A percentile compares a stretch with the other conserved stretches of the same genome.
phyloP scores from a whole-genome alignment of 2,113 vertebrate species.

The Limanda limanda region DNA sequence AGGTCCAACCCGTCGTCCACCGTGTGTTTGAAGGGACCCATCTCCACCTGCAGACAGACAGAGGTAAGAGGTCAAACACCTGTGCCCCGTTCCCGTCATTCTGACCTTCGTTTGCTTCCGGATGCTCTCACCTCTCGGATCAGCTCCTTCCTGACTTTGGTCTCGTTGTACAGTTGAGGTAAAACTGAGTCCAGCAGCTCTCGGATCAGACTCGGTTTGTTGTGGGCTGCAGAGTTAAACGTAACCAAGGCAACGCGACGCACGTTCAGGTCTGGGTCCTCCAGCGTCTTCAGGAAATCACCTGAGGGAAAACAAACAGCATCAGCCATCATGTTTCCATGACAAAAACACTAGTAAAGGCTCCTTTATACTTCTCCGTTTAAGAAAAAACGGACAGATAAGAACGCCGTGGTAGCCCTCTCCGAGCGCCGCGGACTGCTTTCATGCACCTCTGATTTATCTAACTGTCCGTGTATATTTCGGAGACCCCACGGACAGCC shows the following conservation, averaged over 20 bases:
- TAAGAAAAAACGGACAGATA: no score
- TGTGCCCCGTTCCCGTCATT: no score
- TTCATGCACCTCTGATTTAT: no score
- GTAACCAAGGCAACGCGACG: slow-evolving; percentile 97
- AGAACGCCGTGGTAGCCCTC: no score
- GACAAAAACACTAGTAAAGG: no score
- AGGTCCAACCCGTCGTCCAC: slow-evolving; percentile 97
- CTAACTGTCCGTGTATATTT: no score
- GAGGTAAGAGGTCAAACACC: background rate
- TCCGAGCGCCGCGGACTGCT: no score
- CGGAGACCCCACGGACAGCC: no score
- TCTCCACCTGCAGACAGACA: slow-evolving; percentile 88
- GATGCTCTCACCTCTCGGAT: slow-evolving; percentile 91
- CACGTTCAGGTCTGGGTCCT: slow-evolving; percentile 98
- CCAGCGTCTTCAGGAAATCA: slow-evolving; percentile 97
- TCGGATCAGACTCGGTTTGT: slow-evolving; percentile 97
- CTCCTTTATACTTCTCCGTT: no score
- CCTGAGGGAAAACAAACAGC: slow-evolving; percentile 76
- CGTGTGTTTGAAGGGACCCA: slow-evolving; percentile 99
- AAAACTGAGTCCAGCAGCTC: slow-evolving; percentile 97
- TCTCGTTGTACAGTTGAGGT: slow-evolving; percentile 98
- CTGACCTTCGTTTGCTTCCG: no score
- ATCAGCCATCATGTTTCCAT: background rate
- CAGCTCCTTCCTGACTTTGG: slow-evolving; percentile 98
- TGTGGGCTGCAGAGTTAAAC: slow-evolving; percentile 98